Evolutionary conservation across 1,140 invertebrate genomes (phyloP), one percentile per base, ranked within the genome.

Genomic region (Drosophila melanica): DNA sequence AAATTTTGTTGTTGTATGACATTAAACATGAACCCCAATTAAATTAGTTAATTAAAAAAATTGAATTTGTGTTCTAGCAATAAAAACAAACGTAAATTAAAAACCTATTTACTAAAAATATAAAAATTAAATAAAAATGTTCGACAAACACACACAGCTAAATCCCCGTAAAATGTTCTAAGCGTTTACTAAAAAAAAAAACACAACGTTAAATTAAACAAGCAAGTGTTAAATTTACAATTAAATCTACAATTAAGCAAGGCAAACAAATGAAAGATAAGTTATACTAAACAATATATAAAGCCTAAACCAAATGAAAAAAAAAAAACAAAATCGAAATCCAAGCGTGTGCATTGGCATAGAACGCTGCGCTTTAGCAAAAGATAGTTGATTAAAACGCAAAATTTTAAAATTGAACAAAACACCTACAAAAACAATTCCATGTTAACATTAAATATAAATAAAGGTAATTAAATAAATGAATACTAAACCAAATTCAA

Each of bases 391-490:
- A 85, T 69, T 80, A 89, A 81, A 89, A 70, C 50, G 72, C 77
- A 84, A 81, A 89, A 68, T 68, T 77, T 77, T 68, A 73, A 79
- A 79, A 73, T 77, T 79, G 74, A 71, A 64, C 62, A 66, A 81
- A 82, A 90, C 78, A 82, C 84, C 85, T 89, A 81, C 79, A 80
- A 86, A 85, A 89, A 86, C 90, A 91, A 91, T 90, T 90, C 78
- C 79, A 91, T 91, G 90, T 91, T 91, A 91, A 91, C 85, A 91
- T 91, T 91, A 90, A 81, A 87, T 81, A 87, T 91, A 91, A 91
- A 85, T 86, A 87, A 86, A 78, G 75, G 67, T 81, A 84, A 90
- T 86, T 80, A 90, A 87, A 75, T 80, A 84, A 91, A 81, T 73
- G 77, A 81, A 87, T 81, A 90, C 78, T 86, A 90, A 90, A 90